Evolutionary conservation across 53 echinoderm and acorn worm genomes (phyloP), one percentile per base, ranked within the genome.

Genomic region (Antedon mediterranea): DNA sequence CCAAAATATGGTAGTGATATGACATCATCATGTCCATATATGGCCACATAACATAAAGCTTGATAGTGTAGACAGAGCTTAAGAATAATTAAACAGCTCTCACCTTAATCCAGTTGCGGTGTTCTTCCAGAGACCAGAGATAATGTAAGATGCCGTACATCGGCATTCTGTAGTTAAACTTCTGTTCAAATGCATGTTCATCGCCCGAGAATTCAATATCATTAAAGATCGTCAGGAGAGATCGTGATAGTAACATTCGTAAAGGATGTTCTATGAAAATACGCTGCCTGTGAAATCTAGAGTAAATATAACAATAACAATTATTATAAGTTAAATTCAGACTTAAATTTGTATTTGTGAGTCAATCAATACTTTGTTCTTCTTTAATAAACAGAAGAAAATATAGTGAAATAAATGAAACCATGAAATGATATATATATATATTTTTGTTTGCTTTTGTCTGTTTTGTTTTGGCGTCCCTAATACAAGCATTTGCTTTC

Each of bases 191-290:
- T 81, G 90, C 88, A 33, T 98, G 89, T 33, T 84, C 89, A 28
- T 98, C 98, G 26, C 98, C 98, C 2, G 98, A 90, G 86, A 92
- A 98, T 82, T 98, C 98, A 27, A 98, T 98, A 34, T 92, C 92
- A 4, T 93, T 90, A 78, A 93, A 93, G 85, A 98, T 92, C 81
- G 90, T 88, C 73, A 98, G 85, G 0, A 98, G 82, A 1, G 98
- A 82, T 3, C 87, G 83, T 0, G 98, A 93, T 43, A 98, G 83
- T 43, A 88, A 86, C 0, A 83, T 82, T 1, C 85, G 85, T 6
- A 98, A 81, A 4, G 85, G 82, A 34, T 98, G 92, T 43, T 87
- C 98, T 57, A 82, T 82, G 83, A 93, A 98, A 30, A 93, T 80
- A 31, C 90, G 87, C 83, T 98, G 88, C 20, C 98, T 79, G 76